These are phyloP conservation scores for Hirtodrosophila trivittata DNA, from an alignment of 2,888 invertebrate genomes.

Conservation along the genomic window DNA sequence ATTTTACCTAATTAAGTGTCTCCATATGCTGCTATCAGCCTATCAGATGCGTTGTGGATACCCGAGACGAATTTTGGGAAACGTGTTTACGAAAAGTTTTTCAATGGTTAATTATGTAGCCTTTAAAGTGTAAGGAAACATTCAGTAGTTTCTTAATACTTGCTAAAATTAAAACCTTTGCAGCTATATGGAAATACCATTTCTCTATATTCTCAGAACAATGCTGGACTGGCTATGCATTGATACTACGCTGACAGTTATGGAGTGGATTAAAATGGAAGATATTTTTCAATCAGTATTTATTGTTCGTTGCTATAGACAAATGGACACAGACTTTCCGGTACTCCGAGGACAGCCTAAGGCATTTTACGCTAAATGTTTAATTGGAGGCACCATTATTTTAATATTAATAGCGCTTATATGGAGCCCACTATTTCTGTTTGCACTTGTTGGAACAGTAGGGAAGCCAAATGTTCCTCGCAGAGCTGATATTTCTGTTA, in stretches of 20 bases:
- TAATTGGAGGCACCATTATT: slow-evolving; percentile 94
- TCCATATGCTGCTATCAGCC: slow-evolving; percentile 96
- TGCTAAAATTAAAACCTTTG: no score
- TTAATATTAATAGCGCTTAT: slow-evolving; percentile 94
- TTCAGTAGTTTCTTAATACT: no score
- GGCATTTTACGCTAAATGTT: slow-evolving; percentile 91
- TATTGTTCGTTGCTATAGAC: slow-evolving; percentile 88
- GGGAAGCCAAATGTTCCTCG: slow-evolving; percentile 93
- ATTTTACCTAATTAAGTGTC: slow-evolving; percentile 98
- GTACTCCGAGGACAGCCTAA: slow-evolving; percentile 94
- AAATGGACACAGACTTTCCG: slow-evolving; percentile 94
- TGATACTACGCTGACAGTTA: slow-evolving; percentile 97
- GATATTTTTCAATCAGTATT: slow-evolving; percentile 98
- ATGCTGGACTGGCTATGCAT: slow-evolving; percentile 99
- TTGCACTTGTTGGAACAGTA: slow-evolving; percentile 96
- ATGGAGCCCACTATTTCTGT: slow-evolving; percentile 98
- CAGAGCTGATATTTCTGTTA: slow-evolving; percentile 91
- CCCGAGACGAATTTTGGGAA: slow-evolving; percentile 97
- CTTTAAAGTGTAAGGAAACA: slow-evolving; percentile 91
- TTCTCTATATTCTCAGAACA: slow-evolving; percentile 96
- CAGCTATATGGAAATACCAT: slow-evolving; percentile 95
- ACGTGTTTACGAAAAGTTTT: slow-evolving; percentile 98
- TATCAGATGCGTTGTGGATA: slow-evolving; percentile 99
- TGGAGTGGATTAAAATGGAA: slow-evolving; percentile 99
- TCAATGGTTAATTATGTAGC: slow-evolving; percentile 94